phyloP scores from a whole-genome alignment of 2,113 vertebrate species.

The Cephalopholis sonnerati region DNA sequence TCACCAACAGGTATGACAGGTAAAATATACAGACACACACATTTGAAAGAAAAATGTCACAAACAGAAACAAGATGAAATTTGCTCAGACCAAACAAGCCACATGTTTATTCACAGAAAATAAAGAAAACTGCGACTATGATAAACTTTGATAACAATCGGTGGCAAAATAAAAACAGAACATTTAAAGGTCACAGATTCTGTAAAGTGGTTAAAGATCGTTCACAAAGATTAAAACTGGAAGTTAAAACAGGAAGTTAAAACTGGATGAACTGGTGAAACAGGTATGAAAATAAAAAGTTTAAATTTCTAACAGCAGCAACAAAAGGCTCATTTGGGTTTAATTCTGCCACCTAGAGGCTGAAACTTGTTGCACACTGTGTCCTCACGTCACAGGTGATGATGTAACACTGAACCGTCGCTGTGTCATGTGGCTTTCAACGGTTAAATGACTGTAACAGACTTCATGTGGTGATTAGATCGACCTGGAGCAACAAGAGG shows the following conservation, averaged over 20 bases:
- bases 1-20: background rate
- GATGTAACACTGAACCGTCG: background rate
- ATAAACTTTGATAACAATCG: background rate
- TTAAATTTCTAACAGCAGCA: background rate
- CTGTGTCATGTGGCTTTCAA: background rate
- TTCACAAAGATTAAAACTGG: constrained; percentile 2
- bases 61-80: constrained; percentile 18
- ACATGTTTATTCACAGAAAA: constrained; percentile 52
- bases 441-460: background rate
- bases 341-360: constrained; percentile 42
- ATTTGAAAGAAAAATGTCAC: background rate
- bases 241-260: background rate
- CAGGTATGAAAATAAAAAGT: background rate
- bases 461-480: background rate
- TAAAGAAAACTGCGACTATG: background rate
- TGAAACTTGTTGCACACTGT: constrained; percentile 1
- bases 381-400: background rate
- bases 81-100: constrained; percentile 12
- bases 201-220: constrained; percentile 45
- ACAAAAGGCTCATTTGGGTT: constrained; percentile 1
- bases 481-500: background rate
- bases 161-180: constrained; percentile 2
- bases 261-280: background rate
- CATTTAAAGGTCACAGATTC: constrained; percentile 47
- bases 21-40: background rate